Conservation (phyloP, 2,113 vertebrate species). For the Sinocyclocheilus rhinocerous region DNA sequence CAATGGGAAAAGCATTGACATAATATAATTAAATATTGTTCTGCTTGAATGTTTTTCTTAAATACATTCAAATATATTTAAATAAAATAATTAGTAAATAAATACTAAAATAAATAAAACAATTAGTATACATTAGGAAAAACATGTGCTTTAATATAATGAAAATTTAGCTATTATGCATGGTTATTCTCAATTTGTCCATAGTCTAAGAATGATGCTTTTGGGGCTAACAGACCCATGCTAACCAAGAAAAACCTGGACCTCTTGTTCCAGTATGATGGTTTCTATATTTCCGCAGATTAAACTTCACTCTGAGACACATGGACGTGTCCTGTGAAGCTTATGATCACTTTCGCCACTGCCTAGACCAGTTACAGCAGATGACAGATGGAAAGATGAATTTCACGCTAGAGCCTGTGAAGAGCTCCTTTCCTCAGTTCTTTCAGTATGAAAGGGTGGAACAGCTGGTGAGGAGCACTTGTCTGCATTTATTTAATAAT, state of each 20-base stretch:
- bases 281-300: conserved; percentile 69
- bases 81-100: neutral
- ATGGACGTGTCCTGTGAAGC: conserved; percentile 92
- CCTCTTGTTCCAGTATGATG: neutral
- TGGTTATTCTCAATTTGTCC: neutral
- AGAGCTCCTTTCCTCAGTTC: conserved; percentile 81
- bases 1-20: neutral
- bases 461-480: conserved; percentile 82
- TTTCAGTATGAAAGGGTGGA: conserved; percentile 86
- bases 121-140: neutral
- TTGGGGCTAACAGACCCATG: neutral
- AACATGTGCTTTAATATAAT: neutral
- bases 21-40: neutral
- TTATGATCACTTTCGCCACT: conserved; percentile 86
- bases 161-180: neutral
- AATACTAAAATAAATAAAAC: neutral
- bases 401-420: conserved; percentile 76
- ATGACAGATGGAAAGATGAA: conserved; percentile 67
- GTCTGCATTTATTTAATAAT: neutral
- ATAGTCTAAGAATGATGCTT: neutral
- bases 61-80: neutral
- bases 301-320: conserved; percentile 91
- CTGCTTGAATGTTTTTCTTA: neutral
- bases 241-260: neutral
- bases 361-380: conserved; percentile 76